phyloP scores from a whole-genome alignment of 2,888 invertebrate genomes.

The Calameuta filiformis region DNA sequence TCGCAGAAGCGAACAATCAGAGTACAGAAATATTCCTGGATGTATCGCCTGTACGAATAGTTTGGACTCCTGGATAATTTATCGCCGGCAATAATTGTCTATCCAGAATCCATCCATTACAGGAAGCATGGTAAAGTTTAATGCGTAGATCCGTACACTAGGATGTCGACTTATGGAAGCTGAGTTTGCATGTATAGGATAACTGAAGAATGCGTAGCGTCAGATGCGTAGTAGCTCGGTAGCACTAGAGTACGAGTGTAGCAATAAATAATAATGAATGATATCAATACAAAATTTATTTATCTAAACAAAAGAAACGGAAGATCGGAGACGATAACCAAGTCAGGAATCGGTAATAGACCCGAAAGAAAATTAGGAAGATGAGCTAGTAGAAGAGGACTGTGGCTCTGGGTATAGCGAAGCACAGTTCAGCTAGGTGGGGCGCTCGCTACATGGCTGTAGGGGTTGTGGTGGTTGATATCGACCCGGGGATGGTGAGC shows the following conservation, averaged over 20 bases:
- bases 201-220: not conserved
- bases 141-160: not conserved
- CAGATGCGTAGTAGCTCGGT: not conserved
- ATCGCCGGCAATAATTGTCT: conserved; percentile 29
- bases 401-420: not conserved
- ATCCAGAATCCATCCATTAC: conserved; percentile 32
- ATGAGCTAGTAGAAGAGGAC: conserved; percentile 8
- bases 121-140: not conserved
- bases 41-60: not conserved
- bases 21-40: not conserved
- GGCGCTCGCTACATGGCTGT: conserved; percentile 9
- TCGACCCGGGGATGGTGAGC: conserved; percentile 63
- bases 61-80: conserved; percentile 16
- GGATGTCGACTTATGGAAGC: not conserved
- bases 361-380: conserved; percentile 4
- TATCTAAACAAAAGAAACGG: not conserved
- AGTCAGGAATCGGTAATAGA: not conserved
- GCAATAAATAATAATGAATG: not conserved
- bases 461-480: conserved; percentile 54
- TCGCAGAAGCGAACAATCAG: not conserved
- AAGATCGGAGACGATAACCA: not conserved
- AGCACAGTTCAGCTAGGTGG: not conserved
- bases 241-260: not conserved
- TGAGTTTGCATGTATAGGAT: not conserved
- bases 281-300: not conserved